Base-by-base conservation (phyloP, 2,888 invertebrate genomes). In the Epistrophe eligans region DNA sequence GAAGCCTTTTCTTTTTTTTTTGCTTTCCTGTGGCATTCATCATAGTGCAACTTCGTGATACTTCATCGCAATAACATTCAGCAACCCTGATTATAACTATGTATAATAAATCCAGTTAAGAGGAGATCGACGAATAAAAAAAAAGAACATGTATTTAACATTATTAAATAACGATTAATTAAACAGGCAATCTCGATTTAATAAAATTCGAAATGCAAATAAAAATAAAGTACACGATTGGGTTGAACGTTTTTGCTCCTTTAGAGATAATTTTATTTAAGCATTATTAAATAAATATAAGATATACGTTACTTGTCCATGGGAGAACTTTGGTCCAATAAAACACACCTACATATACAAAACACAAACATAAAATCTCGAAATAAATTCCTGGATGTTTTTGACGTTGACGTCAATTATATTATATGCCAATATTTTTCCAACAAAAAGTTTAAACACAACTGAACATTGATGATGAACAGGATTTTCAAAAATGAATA, bases 111-210 rank as follows among this genome's bases (percentile, higher is more conserved):
- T 70, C 70, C 77, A 77, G 40, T 50, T 57, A 38, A 43, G 15
- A 58, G 17, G 48, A 66, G 66, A 48, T 48, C 32, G 73, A 11
- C 19, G 19, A 64, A 48, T 48, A 50, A 38, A 60, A 71, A 24
- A 60, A 71, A 71, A 79, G 45, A 45, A 52, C 62, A 24, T 5
- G 40, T 38, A 50, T 62, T 71, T 70, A 62, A 81, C 62, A 81
- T 77, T 81, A 85, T 85, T 81, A 81, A 85, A 81, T 81, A 70
- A 81, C 81, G 85, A 85, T 81, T 85, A 85, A 85, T 81, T 77
- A 77, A 85, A 81, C 77, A 81, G 74, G 64, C 58, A 67, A 77
- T 81, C 73, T 72, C 43, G 70, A 74, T 71, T 77, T 35, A 57
- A 64, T 66, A 57, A 82, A 82, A 28, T 7, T 58, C 45, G 15